Base-by-base conservation (phyloP, 2,113 vertebrate genomes). In the Pyrgilauda ruficollis region DNA sequence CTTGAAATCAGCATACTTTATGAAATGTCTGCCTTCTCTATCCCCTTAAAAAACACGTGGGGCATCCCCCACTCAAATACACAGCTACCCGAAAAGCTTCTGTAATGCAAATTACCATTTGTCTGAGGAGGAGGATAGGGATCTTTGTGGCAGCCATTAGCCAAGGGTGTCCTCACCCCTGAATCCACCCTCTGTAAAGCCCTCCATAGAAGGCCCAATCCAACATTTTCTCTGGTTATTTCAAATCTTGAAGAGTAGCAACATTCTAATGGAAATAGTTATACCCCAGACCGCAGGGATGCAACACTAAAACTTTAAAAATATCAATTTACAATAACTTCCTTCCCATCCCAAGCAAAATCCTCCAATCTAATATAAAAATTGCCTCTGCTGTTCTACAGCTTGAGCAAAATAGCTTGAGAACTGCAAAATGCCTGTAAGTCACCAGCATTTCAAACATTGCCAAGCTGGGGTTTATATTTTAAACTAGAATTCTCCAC, bases 41-140 rank as follows among this genome's bases (percentile, higher is more conserved):
- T 41, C 55, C 61, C 5, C 1, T 73, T 69, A 53, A 77, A 83
- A 93, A 89, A 49, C 46, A 87, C 70, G 64, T 27, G 58, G 16
- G 67, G 49, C 5, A 0, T 7, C 37, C 70, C 30, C 20, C 62
- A 39, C 52, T 66, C 85, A 73, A 94, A 94, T 46, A 93, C 85
- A 88, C 85, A 90, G 59, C 46, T 46, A 86, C 6, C 63, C 6
- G 2, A 66, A 80, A 14, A 73, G 80, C 31, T 77, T 94, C 68
- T 92, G 70, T 93, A 95, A 93, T 90, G 92, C 73, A 96, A 96
- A 96, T 87, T 7, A 90, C 43, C 41, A 6, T 88, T 95, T 94
- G 79, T 84, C 74, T n/a, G 10, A 69, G 20, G 41, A 87, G 64
- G 23, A 89, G 72, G 80, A 89, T 46, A 87, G 64, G 41, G 68